Base-by-base conservation (phyloP, 2,888 invertebrate genomes). In the Chrysolina haemoptera region DNA sequence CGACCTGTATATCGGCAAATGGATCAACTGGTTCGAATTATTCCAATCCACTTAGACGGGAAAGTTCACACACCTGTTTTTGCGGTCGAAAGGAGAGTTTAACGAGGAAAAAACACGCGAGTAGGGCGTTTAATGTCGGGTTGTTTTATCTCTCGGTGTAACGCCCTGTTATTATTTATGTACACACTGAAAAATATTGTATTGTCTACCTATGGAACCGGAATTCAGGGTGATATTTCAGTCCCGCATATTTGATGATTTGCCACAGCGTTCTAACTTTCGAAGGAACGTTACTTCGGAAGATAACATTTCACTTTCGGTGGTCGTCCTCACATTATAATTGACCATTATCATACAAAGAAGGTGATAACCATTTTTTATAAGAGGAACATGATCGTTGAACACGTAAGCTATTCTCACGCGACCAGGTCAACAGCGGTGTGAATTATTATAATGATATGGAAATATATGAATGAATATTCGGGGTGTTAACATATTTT, bases 131-230 rank as follows among this genome's bases (percentile, higher is more conserved):
- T 71, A 74, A 70, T 66, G 63, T 50, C 55, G 67, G 46, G 70
- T 64, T 71, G 74, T 74, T 74, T 71, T 74, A 71, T 74, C 70
- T 74, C 53, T 46, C 16, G 27, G 40, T 70, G 70, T 55, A 46
- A 70, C 74, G 70, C 74, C 74, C 74, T 67, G 68, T 74, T 74
- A 71, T 71, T 74, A 74, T 74, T 74, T 74, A 74, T 74, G 68
- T 67, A 70, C 63, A 70, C 68, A 74, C 67, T 62, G 74, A 55
- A 70, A 74, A 73, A 69, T 70, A 70, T 40, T 50, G 64, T 74
- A 70, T 74, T 74, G 63, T 74, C 74, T 68, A 63, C 67, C 68
- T 62, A 68, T 68, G 55, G 40, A 74, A 68, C 63, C 64, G 68
- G 68, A 74, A 48, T 74, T 68, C 48, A 40, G 68, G 59, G 71